phyloP scores from a whole-genome alignment of 2,797 vertebrate genomes.

The Podarcis lilfordi region DNA sequence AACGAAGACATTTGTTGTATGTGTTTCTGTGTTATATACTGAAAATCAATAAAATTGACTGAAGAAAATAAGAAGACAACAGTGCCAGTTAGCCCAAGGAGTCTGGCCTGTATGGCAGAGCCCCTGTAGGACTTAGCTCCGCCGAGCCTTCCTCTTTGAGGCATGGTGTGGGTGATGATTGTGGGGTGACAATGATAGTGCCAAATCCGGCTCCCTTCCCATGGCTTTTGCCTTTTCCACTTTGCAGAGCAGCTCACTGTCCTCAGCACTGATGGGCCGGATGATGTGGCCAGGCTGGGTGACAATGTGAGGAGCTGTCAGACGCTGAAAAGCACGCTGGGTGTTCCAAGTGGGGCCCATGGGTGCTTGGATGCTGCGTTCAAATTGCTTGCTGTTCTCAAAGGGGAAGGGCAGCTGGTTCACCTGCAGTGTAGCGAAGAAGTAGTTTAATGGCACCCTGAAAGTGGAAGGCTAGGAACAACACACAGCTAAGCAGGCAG shows the following conservation, averaged over 20 bases:
- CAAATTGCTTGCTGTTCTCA: conserved; percentile 83
- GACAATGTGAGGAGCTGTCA: conserved; percentile 83
- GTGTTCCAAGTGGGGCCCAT: conserved; percentile 92
- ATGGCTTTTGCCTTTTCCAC: not conserved
- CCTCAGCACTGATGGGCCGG: conserved; percentile 83
- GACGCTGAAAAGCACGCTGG: conserved; percentile 83
- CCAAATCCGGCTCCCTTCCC: rapidly evolving
- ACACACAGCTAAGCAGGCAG: no score
- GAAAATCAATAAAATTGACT: no score
- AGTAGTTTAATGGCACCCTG: not conserved
- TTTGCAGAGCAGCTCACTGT: conserved; percentile 59
- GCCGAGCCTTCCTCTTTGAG: not conserved
- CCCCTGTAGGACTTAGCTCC: not conserved
- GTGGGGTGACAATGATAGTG: rapidly evolving
- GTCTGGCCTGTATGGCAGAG: not conserved
- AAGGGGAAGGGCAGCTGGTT: conserved; percentile 89
- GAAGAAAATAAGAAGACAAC: no score
- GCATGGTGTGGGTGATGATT: rapidly evolving
- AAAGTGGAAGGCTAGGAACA: not conserved
- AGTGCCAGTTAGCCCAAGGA: not conserved
- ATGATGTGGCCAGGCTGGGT: conserved; percentile 90
- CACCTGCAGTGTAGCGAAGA: conserved; percentile 74
- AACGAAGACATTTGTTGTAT: no score
- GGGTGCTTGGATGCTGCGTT: conserved; percentile 84
- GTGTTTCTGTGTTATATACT: no score